phyloP scores from a whole-genome alignment of 1,140 invertebrate species.

The Probaryconus sp. region DNA sequence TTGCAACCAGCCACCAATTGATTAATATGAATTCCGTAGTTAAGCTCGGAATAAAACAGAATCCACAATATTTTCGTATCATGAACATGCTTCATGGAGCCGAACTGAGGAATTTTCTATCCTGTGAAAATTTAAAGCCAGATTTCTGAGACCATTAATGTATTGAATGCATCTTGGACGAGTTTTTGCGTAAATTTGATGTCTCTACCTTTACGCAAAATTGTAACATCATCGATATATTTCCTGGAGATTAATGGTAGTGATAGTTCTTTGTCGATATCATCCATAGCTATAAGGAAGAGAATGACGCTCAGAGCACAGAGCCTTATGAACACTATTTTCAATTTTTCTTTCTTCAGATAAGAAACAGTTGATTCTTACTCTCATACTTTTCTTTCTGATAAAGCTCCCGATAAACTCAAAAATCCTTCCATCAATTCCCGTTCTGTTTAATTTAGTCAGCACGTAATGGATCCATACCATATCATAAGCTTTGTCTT shows the following conservation, averaged over 20 bases:
- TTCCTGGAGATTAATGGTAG: conserved; percentile 8
- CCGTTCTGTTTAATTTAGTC: conserved; percentile 15
- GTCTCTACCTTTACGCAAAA: conserved; percentile 16
- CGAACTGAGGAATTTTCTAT: background rate
- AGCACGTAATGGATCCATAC: conserved; percentile 26
- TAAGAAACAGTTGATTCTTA: conserved; percentile 18
- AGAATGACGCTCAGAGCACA: conserved; percentile 52
- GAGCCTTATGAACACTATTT: conserved; percentile 60
- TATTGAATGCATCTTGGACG: background rate
- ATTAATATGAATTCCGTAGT: conserved; percentile 26
- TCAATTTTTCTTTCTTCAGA: conserved; percentile 4
- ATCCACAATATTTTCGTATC: conserved; percentile 45
- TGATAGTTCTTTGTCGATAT: conserved; percentile 11
- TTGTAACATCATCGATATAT: conserved; percentile 39
- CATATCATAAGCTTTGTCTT: conserved; percentile 65
- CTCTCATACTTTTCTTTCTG: conserved; percentile 13
- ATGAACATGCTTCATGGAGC: background rate
- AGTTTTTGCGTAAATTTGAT: conserved; percentile 10
- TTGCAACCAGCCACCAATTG: conserved; percentile 16
- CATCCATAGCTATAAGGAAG: conserved; percentile 53
- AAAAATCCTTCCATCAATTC: conserved; percentile 25
- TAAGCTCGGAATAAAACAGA: conserved; percentile 34
- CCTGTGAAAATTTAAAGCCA: conserved; percentile 34
- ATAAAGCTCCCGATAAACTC: conserved; percentile 41
- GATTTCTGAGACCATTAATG: conserved; percentile 12